These are phyloP conservation scores for Argyresthia goedartella DNA, from an alignment of 2,888 invertebrate species.

Conservation along the genomic window DNA sequence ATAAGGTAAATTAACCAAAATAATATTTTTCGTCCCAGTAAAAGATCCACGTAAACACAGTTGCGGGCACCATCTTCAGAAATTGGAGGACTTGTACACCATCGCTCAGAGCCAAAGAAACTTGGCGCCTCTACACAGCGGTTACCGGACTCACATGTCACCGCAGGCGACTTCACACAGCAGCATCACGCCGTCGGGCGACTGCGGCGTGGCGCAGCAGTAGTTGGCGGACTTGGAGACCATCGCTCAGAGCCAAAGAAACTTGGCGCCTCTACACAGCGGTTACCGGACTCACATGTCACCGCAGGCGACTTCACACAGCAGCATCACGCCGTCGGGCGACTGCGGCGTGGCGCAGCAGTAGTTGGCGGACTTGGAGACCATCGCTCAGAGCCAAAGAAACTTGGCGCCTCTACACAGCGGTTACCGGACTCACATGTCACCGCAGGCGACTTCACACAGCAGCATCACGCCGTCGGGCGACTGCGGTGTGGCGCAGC, in stretches of 20 bases:
- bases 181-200: constrained; percentile 86
- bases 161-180: constrained; percentile 97
- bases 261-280: too few relatives aligned
- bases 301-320: constrained; percentile 97
- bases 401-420: too few relatives aligned
- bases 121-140: too few relatives aligned
- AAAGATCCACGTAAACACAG: too few relatives aligned
- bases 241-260: too few relatives aligned
- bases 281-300: constrained; percentile 81
- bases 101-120: too few relatives aligned
- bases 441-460: constrained; percentile 96
- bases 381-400: too few relatives aligned
- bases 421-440: constrained; percentile 90
- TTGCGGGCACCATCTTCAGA: too few relatives aligned
- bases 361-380: constrained; percentile 97
- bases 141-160: constrained; percentile 79
- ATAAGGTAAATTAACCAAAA: too few relatives aligned
- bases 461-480: constrained; percentile 89
- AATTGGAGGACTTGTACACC: constrained; percentile 98
- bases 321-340: constrained; percentile 85
- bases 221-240: constrained; percentile 98
- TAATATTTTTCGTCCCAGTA: too few relatives aligned
- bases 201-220: constrained; percentile 80
- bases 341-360: constrained; percentile 81
- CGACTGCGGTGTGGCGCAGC: constrained; percentile 78